Base-by-base conservation (phyloP, 1,140 invertebrate genomes). In the Magallana ariakensis region DNA sequence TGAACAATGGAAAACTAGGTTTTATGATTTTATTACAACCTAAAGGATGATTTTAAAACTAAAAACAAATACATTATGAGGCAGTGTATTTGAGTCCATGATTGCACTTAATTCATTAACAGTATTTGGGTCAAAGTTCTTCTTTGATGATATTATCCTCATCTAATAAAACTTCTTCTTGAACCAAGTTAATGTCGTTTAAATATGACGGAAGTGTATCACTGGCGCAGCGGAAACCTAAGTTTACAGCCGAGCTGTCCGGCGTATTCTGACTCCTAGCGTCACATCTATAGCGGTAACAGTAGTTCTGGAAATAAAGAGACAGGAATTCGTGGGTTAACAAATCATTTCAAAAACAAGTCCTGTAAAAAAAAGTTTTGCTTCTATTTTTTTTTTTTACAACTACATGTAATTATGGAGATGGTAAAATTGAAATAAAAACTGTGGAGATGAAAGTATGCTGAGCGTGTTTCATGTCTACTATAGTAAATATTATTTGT, bases 261-360 rank as follows among this genome's bases (percentile, higher is more conserved):
- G 97, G 97, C 1, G 98, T 99, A 93, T 99, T 99, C 94, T 98
- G 97, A 90, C 98, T 98, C 85, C 98, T 95, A 0, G 98, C 98
- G 8, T 97, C 98, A 95, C 98, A 99, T 89, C 98, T 95, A 92
- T 99, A 99, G 84, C 98, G 96, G 94, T 97, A 99, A 94, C 98
- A 99, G 93, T 98, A 98, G 2, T 96, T 90, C 95, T 95, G 91
- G n/a, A 93, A 93, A 89, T n/a, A 88, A 19, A 90, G 75, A 87
- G 85, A 80, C 56, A 87, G 80, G 33, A 46, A 46, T 46, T 46
- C 33, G 5, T 46, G 0, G 33, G n/a, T n/a, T n/a, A n/a, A n/a
- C n/a, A n/a, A 46, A 46, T 46, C 33, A 46, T 46, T 5, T 46
- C 33, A 0, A 46, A 46, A 3, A 46, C 33, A 46, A 46, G 3